These are phyloP conservation scores for Microtus pennsylvanicus DNA, from an alignment of 2,113 vertebrate genomes.

Conservation along the genomic window DNA sequence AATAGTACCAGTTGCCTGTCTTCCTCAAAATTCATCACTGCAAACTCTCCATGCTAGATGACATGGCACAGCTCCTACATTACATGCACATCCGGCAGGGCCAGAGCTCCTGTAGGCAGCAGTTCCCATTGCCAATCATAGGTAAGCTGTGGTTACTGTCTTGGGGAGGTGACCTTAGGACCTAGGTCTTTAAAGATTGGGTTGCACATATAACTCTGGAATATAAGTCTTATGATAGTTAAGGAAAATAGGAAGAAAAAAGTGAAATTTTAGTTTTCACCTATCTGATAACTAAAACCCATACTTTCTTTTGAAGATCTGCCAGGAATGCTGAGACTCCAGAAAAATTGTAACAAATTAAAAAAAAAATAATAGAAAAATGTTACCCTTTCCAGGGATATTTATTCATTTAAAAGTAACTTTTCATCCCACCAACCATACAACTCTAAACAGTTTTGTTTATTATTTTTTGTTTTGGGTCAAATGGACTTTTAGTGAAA, in stretches of 20 bases:
- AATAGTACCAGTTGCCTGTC: background rate
- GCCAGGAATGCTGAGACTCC: slow-evolving; percentile 25
- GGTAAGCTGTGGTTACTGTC: background rate
- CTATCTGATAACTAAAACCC: background rate
- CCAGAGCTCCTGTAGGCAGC: background rate
- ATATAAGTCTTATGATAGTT: background rate
- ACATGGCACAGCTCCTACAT: background rate
- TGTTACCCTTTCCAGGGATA: background rate
- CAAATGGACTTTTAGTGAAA: background rate
- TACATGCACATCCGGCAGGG: background rate
- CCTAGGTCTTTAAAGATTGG: background rate
- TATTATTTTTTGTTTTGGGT: background rate
- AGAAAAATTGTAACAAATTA: background rate
- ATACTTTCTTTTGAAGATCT: slow-evolving; percentile 15
- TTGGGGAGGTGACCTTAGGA: background rate
- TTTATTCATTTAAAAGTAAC: background rate
- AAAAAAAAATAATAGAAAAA: slow-evolving; percentile 30
- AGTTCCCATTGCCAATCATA: background rate
- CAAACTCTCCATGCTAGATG: background rate
- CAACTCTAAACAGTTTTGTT: background rate
- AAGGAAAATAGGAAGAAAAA: slow-evolving; percentile 25
- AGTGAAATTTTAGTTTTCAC: slow-evolving; percentile 35
- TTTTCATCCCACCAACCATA: background rate
- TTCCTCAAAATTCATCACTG: background rate
- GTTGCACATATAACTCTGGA: background rate